Conservation (phyloP, 2,888 invertebrate species). For the Carterocephalus palaemon region DNA sequence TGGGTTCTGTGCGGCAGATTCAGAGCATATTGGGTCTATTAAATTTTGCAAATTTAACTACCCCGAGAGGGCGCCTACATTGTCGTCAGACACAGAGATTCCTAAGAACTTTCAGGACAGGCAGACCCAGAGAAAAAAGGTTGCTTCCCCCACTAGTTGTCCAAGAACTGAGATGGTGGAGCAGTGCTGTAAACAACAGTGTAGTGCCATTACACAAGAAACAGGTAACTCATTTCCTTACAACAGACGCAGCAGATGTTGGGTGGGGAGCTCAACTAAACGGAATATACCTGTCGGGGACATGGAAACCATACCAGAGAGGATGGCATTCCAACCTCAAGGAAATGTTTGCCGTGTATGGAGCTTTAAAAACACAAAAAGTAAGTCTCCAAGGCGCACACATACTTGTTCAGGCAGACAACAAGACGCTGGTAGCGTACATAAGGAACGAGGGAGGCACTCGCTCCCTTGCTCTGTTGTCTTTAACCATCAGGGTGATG, state of each 20-base stretch:
- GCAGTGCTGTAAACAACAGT: background rate
- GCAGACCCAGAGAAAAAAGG: too few species aligned
- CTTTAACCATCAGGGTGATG: conserved; percentile 5
- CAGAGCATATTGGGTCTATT: too few species aligned
- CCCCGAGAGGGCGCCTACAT: too few species aligned
- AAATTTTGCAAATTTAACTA: too few species aligned
- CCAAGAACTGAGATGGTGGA: too few species aligned
- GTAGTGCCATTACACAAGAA: background rate
- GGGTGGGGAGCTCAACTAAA: conserved; percentile 27
- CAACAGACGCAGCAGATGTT: conserved; percentile 28
- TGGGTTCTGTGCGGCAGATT: background rate
- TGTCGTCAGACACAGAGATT: too few species aligned
- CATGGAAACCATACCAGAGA: background rate
- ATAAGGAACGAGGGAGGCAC: conserved; percentile 21
- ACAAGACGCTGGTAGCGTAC: conserved; percentile 26
- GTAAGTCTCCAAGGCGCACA: conserved; percentile 3
- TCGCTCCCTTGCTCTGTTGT: conserved; percentile 5
- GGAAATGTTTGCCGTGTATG: conserved; percentile 22
- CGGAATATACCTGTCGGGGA: background rate
- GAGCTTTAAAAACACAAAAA: conserved; percentile 9
- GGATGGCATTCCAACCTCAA: conserved; percentile 26
- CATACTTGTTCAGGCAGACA: conserved; percentile 27
- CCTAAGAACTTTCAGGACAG: too few species aligned
- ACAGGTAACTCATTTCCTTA: conserved; percentile 18
- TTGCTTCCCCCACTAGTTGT: too few species aligned